These are phyloP conservation scores for Aelia acuminata DNA, from an alignment of 2,888 invertebrate genomes.

Conservation along the genomic window DNA sequence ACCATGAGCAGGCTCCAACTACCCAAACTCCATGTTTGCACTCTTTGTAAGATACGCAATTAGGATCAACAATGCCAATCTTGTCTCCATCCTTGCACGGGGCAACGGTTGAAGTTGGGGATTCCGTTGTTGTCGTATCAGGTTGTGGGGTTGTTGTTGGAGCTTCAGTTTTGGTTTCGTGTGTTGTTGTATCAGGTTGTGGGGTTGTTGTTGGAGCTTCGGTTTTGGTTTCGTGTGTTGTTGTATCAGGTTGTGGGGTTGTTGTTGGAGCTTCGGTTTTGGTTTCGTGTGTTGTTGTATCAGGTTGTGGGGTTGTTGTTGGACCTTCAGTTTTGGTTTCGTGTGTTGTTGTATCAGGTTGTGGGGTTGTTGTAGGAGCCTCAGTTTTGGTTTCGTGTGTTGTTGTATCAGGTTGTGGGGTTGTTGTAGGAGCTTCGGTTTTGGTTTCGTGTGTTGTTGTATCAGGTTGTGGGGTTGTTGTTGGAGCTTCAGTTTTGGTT, in stretches of 20 bases:
- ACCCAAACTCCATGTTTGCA: background rate
- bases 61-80: background rate
- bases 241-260: no score
- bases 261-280: no score
- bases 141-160: no score
- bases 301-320: no score
- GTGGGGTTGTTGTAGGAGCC: background rate
- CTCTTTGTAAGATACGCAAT: background rate
- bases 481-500: background rate
- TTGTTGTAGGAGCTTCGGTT: background rate
- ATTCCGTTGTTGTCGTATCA: no score
- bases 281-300: no score
- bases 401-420: background rate
- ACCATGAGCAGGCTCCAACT: background rate
- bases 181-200: no score
- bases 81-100: slow-evolving; percentile 16
- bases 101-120: background rate
- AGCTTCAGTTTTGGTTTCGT: no score
- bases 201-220: no score
- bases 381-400: background rate
- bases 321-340: no score
- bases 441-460: background rate
- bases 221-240: no score
- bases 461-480: background rate
- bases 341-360: background rate